Conservation (phyloP, 2,797 vertebrate species). For the Coracias cyanogaster region DNA sequence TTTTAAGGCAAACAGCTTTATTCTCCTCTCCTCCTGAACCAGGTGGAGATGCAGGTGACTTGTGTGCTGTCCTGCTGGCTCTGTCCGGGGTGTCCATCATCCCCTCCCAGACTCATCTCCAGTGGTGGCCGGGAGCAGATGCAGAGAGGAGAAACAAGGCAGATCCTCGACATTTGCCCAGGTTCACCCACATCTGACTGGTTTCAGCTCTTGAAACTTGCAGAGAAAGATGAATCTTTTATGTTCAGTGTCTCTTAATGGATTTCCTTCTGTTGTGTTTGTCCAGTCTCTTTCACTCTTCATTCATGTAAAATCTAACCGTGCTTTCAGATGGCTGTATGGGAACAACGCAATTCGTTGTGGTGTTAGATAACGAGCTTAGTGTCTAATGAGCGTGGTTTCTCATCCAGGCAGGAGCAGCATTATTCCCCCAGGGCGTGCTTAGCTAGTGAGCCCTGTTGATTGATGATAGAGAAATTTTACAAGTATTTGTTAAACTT, state of each 20-base stretch:
- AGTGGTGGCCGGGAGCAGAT: fast-evolving
- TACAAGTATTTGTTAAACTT: neutral
- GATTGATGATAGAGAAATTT: neutral
- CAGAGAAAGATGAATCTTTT: neutral
- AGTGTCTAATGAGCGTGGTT: neutral
- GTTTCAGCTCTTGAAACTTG: neutral
- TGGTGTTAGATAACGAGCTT: fast-evolving
- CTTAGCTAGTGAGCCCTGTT: neutral
- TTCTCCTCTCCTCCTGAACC: fast-evolving
- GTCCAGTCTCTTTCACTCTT: neutral
- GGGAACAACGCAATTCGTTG: neutral
- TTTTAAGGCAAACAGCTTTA: neutral
- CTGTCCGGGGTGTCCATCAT: fast-evolving
- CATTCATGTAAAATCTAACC: fast-evolving
- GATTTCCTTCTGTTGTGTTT: fast-evolving
- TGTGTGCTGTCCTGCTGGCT: fast-evolving
- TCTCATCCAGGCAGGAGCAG: neutral
- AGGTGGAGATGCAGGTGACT: neutral
- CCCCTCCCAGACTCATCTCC: neutral
- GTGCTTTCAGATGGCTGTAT: fast-evolving
- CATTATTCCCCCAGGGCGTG: neutral
- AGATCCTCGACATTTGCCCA: fast-evolving
- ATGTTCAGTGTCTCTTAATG: fast-evolving
- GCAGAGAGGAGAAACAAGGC: neutral
- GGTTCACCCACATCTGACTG: fast-evolving